Evolutionary conservation across 2,888 invertebrate genomes (phyloP).

Genomic region (Aethes cnicana): DNA sequence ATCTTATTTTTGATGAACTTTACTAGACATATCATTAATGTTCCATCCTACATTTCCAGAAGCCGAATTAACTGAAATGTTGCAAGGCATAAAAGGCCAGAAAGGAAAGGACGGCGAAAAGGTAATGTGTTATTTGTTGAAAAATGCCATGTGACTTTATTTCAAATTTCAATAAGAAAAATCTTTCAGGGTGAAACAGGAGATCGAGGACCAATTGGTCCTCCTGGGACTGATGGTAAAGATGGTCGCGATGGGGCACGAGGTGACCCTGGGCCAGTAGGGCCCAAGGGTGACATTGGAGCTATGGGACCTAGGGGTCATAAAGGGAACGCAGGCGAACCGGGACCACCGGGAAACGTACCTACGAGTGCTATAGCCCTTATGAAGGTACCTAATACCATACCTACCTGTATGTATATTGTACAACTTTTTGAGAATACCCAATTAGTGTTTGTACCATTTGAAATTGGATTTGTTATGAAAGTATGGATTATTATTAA

Average conservation of each 20-base stretch:
- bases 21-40: no score
- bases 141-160: no score
- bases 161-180: background rate
- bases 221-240: constrained; percentile 49
- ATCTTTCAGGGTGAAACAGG: constrained; percentile 85
- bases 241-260: constrained; percentile 80
- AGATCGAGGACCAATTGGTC: constrained; percentile 84
- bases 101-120: constrained; percentile 54
- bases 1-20: no score
- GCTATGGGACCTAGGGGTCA: constrained; percentile 34
- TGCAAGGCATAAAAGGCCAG: constrained; percentile 45
- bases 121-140: constrained; percentile 30
- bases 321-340: constrained; percentile 36
- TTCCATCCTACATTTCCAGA: constrained; percentile 44
- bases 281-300: constrained; percentile 78
- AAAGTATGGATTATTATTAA: no score
- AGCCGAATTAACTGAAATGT: constrained; percentile 49
- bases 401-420: no score
- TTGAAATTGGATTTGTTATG: background rate
- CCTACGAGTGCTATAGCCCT: constrained; percentile 8
- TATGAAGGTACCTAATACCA: constrained; percentile 6
- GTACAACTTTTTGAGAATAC: no score
- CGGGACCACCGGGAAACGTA: constrained; percentile 30
- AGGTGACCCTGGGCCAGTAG: constrained; percentile 85
- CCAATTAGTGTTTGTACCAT: background rate